Conservation (phyloP, 2,113 vertebrate genomes). For the Spea multiplicata region DNA sequence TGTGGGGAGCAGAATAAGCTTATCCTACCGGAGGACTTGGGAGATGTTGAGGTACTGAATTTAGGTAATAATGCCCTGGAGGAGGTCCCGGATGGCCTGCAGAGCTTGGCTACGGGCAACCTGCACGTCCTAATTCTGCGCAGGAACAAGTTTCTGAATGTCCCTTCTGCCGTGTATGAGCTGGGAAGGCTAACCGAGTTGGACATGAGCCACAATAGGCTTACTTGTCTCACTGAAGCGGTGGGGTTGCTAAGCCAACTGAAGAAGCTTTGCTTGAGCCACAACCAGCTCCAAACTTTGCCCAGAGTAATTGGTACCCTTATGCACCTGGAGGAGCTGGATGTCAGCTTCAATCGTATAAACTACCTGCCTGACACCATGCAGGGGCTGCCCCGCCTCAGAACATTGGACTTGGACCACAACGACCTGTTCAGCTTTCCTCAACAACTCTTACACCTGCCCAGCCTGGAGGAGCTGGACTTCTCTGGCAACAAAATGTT, state of each 20-base stretch:
- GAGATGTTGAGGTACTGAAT: conserved; percentile 75
- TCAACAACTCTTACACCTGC: conserved; percentile 72
- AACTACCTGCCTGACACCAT: conserved; percentile 73
- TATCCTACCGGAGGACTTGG: conserved; percentile 71
- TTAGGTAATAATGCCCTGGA: conserved; percentile 84
- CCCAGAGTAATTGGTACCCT: conserved; percentile 73
- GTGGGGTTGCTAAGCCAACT: conserved; percentile 83
- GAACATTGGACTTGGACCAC: conserved; percentile 90
- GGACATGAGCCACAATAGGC: conserved; percentile 90
- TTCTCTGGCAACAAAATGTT: conserved; percentile 89
- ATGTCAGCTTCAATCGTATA: conserved; percentile 93
- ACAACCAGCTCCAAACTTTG: conserved; percentile 84
- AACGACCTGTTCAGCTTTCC: conserved; percentile 88
- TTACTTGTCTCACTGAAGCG: conserved; percentile 74
- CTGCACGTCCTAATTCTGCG: conserved; percentile 84
- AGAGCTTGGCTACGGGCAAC: conserved; percentile 73
- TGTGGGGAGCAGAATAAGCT: conserved; percentile 67
- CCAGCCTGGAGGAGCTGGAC: conserved; percentile 89
- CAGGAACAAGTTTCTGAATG: conserved; percentile 77
- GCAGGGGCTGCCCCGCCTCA: conserved; percentile 70
- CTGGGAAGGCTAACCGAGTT: conserved; percentile 83
- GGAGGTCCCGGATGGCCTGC: conserved; percentile 83
- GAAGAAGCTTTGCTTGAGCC: conserved; percentile 85
- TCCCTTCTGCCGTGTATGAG: conserved; percentile 78
- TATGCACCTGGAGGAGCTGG: conserved; percentile 84